Evolutionary conservation across 2,113 vertebrate species (phyloP), one percentile per base, ranked within the genome.

Genomic region (Pelobates fuscus): DNA sequence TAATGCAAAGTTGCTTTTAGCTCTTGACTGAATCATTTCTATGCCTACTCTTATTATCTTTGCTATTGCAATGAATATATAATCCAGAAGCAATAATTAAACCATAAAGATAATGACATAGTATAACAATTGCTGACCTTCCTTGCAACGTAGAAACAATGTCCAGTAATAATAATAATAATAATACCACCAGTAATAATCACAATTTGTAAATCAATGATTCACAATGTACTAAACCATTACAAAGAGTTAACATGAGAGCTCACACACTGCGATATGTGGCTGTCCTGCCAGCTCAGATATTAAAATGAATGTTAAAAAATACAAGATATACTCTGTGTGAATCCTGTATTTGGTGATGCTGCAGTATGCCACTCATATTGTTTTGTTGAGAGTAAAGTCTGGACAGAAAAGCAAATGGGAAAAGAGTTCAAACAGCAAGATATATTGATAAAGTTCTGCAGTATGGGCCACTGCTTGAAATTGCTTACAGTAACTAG

Each of bases 371-470:
- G 60, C 32, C 44, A 63, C 23, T 24, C 10, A 49, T 30, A 54
- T 71, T 71, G 61, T 62, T 46, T 29, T 5, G 26, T 32, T 24
- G 41, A 23, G 11, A 17, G 32, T 21, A 52, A 71, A 71, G 60
- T 62, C 58, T 37, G 29, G 70, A 54, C 60, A 63, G 54, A 12
- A 59, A 27, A 67, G 64, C 43, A 59, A 43, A 67, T 67, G 63
- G 64, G 20, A 75, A 67, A 63, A 49, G 12, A 67, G 63, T 67
- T 67, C 41, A 46, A 60, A 59, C 72, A 67, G 63, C 32, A 21
- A 49, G 52, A 59, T 29, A 57, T 75, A 59, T 75, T 75, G 72
- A 75, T 75, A 75, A 75, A 67, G 54, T 67, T 75, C 63, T 75
- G 54, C 72, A 59, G 72, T 43, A 66, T 43, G 41, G 52, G 57